Evolutionary conservation across 1,140 invertebrate species (phyloP).

Genomic region (Bombyx mori): ASM3026992v2 NC_085130.1:4435001-4435500

Average conservation of each 20-base stretch:
- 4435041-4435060: neutral
- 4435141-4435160: constrained; percentile 44
- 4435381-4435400: too few relatives aligned
- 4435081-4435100: constrained; percentile 45
- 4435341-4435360: too few relatives aligned
- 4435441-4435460: too few relatives aligned
- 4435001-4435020: neutral
- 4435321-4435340: constrained; percentile 11
- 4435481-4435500: too few relatives aligned
- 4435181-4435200: constrained; percentile 40
- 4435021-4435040: neutral
- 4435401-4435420: too few relatives aligned
- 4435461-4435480: too few relatives aligned
- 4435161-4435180: constrained; percentile 51
- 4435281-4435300: constrained; percentile 49
- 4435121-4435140: constrained; percentile 32
- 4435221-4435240: constrained; percentile 40
- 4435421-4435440: too few relatives aligned
- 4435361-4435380: too few relatives aligned
- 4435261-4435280: constrained; percentile 59
- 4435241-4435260: constrained; percentile 49
- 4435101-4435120: constrained; percentile 32
- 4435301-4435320: constrained; percentile 57
- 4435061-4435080: constrained; percentile 5
- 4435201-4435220: constrained; percentile 53